Evolutionary conservation across 2,797 vertebrate genomes (phyloP).

Genomic region (Macroramphosus scolopax): DNA sequence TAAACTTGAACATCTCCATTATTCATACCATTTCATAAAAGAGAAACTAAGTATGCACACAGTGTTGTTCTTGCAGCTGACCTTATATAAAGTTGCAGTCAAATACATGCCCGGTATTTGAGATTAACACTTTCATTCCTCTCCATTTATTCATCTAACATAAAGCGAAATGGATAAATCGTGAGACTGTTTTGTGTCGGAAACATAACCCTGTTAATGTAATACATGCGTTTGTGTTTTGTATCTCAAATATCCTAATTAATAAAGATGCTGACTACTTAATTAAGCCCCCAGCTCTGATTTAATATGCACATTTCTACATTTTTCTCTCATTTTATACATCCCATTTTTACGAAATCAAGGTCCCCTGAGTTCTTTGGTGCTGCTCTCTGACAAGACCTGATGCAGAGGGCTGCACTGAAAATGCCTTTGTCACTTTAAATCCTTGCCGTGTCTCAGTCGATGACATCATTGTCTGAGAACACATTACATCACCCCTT

Average conservation of each 20-base stretch:
- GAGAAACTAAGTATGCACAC: too few species aligned
- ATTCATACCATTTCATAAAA: conserved; percentile 15
- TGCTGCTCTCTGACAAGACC: conserved; percentile 54
- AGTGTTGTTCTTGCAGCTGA: conserved; percentile 18
- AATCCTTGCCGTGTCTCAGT: conserved; percentile 74
- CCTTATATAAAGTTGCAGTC: conserved; percentile 10
- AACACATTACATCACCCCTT: conserved; percentile 82
- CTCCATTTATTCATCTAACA: conserved; percentile 35
- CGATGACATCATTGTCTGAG: conserved; percentile 82
- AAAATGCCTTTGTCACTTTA: conserved; percentile 79
- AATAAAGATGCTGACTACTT: conserved; percentile 59
- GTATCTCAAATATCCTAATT: conserved; percentile 51
- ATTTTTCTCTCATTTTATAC: conserved; percentile 13
- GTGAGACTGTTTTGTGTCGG: conserved; percentile 23
- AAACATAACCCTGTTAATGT: conserved; percentile 50
- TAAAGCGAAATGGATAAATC: conserved; percentile 3
- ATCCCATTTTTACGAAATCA: conserved; percentile 6
- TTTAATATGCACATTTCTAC: conserved; percentile 17
- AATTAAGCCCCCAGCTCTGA: background rate
- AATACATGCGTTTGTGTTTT: conserved; percentile 46
- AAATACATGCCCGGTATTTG: conserved; percentile 13
- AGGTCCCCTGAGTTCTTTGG: conserved; percentile 40
- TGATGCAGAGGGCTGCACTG: conserved; percentile 54
- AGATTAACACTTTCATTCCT: conserved; percentile 60
- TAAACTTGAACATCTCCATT: conserved; percentile 51